Evolutionary conservation across 2,888 invertebrate genomes (phyloP).

Genomic region (Nycteola revayana): DNA sequence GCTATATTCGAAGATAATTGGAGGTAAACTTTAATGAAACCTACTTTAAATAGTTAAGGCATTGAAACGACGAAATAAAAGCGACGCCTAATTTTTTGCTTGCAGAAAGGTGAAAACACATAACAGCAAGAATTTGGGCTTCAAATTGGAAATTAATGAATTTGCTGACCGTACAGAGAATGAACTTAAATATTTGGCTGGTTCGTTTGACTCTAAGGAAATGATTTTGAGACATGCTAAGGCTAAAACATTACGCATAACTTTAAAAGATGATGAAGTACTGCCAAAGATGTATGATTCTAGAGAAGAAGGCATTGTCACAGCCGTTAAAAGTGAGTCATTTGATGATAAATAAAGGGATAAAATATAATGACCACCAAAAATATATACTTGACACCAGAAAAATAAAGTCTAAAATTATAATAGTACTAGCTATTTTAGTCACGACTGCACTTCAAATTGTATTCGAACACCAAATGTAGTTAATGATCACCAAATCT

Average conservation of each 20-base stretch:
- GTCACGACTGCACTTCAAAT: no score
- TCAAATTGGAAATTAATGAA: conserved; percentile 43
- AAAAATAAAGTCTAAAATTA: no score
- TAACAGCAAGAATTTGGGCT: conserved; percentile 42
- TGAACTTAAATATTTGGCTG: conserved; percentile 34
- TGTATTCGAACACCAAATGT: no score
- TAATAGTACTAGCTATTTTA: no score
- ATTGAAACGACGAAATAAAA: no score
- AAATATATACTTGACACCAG: no score
- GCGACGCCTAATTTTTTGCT: no score
- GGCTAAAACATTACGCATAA: conserved; percentile 30
- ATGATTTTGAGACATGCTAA: neutral
- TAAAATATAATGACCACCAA: no score
- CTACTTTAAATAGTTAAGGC: no score
- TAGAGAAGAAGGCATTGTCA: conserved; percentile 42
- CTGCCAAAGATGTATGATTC: conserved; percentile 43
- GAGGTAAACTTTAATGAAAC: conserved; percentile 34
- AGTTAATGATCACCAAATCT: no score
- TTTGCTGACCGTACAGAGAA: conserved; percentile 43
- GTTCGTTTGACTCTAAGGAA: conserved; percentile 20
- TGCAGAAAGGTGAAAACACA: conserved; percentile 38
- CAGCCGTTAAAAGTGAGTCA: conserved; percentile 42
- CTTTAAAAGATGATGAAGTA: conserved; percentile 22
- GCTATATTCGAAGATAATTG: conserved; percentile 41
- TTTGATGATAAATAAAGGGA: no score